A percentile compares a stretch with the other conserved stretches of the same genome.
These are phyloP conservation scores for Unio pictorum DNA, from an alignment of 2,888 invertebrate species.

Conservation along the genomic window DNA sequence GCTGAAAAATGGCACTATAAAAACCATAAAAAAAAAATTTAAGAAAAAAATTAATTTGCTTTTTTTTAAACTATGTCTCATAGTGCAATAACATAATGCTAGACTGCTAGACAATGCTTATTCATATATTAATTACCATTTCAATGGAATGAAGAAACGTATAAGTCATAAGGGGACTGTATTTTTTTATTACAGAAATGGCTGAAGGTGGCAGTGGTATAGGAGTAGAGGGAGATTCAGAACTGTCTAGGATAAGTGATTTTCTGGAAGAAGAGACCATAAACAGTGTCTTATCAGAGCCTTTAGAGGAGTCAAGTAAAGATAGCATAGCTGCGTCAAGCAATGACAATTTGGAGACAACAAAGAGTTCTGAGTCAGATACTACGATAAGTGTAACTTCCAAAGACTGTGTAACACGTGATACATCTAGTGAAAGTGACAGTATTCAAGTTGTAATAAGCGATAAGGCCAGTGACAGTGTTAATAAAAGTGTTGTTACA, in stretches of 20 bases:
- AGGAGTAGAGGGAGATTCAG: background rate
- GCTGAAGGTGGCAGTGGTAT: slow-evolving; percentile 15
- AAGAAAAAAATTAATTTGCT: too few species aligned
- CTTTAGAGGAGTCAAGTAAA: too few species aligned
- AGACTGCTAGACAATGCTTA: too few species aligned
- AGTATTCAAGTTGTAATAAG: background rate
- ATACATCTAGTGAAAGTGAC: background rate
- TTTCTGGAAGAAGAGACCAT: background rate
- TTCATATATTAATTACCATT: too few species aligned
- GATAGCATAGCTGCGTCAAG: too few species aligned
- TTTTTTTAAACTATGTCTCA: background rate
- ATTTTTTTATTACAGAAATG: slow-evolving; percentile 21
- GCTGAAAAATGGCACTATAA: too few species aligned
- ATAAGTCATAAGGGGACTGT: background rate
- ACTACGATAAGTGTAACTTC: background rate
- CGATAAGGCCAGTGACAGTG: background rate
- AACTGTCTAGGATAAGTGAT: background rate
- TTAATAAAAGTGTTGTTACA: background rate
- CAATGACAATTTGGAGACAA: too few species aligned
- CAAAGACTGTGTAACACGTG: background rate
- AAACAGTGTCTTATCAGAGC: too few species aligned
- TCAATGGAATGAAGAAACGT: too few species aligned
- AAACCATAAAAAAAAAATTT: too few species aligned
- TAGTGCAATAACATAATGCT: too few species aligned
- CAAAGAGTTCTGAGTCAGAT: too few species aligned